A percentile compares a stretch with the other conserved stretches of the same genome.
Conservation (phyloP, 2,888 invertebrate genomes). For the Drosophila hamatofila region DNA sequence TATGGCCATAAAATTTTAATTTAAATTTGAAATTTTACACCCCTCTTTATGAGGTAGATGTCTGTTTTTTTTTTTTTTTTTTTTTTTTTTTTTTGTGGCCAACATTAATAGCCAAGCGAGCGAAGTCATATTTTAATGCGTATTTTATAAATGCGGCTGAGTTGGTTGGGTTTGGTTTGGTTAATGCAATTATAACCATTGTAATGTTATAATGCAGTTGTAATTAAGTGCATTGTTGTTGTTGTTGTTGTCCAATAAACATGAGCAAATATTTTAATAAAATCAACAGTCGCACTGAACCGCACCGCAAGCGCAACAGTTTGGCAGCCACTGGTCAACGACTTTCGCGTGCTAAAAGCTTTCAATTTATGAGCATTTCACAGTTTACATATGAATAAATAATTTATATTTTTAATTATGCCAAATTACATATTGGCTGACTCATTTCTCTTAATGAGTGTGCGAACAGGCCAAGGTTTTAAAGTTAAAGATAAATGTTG, state of each 20-base stretch:
- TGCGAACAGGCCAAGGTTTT: not conserved
- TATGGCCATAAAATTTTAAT: slow-evolving; percentile 70
- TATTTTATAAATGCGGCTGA: slow-evolving; percentile 64
- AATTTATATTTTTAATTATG: slow-evolving; percentile 49
- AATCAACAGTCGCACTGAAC: slow-evolving; percentile 59
- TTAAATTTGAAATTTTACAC: slow-evolving; percentile 58
- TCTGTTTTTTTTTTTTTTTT: slow-evolving; percentile 41
- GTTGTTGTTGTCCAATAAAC: slow-evolving; percentile 35
- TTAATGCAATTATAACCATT: slow-evolving; percentile 73
- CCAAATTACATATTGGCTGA: slow-evolving; percentile 39
- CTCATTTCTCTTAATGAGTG: not conserved
- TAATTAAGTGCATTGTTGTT: slow-evolving; percentile 67
- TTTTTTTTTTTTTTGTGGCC: slow-evolving; percentile 36
- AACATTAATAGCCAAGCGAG: slow-evolving; percentile 56
- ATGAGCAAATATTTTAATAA: slow-evolving; percentile 61
- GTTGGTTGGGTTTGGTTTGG: slow-evolving; percentile 27
- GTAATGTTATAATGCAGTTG: slow-evolving; percentile 70
- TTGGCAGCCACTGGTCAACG: slow-evolving; percentile 33
- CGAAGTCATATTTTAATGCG: slow-evolving; percentile 67
- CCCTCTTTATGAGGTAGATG: not conserved
- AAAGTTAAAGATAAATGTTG: not conserved
- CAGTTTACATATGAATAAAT: slow-evolving; percentile 37
- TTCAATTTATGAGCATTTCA: slow-evolving; percentile 50
- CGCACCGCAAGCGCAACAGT: slow-evolving; percentile 52
- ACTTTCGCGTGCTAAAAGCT: slow-evolving; percentile 33